phyloP scores from a whole-genome alignment of 2,113 vertebrate species.

The Ictidomys tridecemlineatus region DNA sequence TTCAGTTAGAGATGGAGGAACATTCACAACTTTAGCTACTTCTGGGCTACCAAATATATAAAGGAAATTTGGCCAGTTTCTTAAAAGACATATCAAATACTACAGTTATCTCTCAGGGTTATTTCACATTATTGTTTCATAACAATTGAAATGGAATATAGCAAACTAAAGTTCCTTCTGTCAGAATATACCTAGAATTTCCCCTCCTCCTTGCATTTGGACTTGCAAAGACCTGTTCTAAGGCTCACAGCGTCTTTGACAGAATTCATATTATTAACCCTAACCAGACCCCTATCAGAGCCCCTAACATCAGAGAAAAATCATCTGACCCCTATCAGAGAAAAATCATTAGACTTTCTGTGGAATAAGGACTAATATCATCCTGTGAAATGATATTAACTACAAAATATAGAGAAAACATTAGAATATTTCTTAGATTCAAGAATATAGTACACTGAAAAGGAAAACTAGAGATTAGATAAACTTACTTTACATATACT shows the following conservation, averaged over 20 bases:
- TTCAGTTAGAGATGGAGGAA: not conserved
- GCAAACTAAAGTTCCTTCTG: not conserved
- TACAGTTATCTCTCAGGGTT: not conserved
- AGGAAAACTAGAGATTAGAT: not conserved
- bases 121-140: not conserved
- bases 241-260: not conserved
- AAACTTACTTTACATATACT: not conserved
- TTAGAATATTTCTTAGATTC: not conserved
- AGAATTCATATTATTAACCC: not conserved
- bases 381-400: not conserved
- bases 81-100: not conserved
- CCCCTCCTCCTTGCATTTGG: not conserved
- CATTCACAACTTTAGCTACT: not conserved
- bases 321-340: not conserved
- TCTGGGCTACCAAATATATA: not conserved
- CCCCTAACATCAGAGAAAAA: not conserved
- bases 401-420: not conserved
- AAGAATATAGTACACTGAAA: not conserved
- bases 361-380: constrained; percentile 19
- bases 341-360: not conserved
- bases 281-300: not conserved
- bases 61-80: not conserved
- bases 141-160: not conserved
- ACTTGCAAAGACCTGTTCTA: not conserved
- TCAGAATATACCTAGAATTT: not conserved